These are phyloP conservation scores for Halictus rubicundus DNA, from an alignment of 1,140 invertebrate genomes.

Conservation along the genomic window DNA sequence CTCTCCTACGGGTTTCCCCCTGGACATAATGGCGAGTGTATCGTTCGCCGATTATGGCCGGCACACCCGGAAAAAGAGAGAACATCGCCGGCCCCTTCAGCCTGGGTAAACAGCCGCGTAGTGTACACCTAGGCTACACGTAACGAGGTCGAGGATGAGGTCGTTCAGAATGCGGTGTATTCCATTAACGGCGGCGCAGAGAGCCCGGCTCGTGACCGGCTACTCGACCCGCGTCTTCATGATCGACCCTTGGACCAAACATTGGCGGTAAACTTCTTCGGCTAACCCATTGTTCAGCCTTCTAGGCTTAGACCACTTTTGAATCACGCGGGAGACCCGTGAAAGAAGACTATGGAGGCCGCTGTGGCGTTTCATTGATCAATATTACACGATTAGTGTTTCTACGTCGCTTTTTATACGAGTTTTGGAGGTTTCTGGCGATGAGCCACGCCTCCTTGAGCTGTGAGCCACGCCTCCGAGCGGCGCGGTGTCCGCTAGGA, in stretches of 20 bases:
- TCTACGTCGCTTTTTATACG: no score
- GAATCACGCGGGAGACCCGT: no score
- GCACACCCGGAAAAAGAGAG: constrained; percentile 35
- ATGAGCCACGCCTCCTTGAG: no score
- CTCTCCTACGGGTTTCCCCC: constrained; percentile 12
- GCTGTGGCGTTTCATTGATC: no score
- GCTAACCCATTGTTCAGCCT: neutral
- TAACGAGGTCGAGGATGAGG: constrained; percentile 59
- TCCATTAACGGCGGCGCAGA: constrained; percentile 54
- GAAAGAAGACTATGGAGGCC: no score
- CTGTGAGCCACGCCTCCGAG: no score
- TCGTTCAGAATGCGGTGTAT: constrained; percentile 60
- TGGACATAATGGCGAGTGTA: constrained; percentile 27
- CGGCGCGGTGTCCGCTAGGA: no score
- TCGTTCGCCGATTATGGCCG: constrained; percentile 55
- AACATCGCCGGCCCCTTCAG: constrained; percentile 36
- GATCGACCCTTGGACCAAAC: constrained; percentile 33
- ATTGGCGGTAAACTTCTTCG: constrained; percentile 44
- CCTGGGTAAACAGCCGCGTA: constrained; percentile 53
- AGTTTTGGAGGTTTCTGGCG: no score
- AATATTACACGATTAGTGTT: no score
- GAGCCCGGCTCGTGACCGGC: neutral
- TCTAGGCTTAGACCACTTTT: no score
- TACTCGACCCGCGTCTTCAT: constrained; percentile 11
- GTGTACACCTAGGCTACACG: constrained; percentile 53